Base-by-base conservation (phyloP, 2,113 vertebrate genomes). In the Todiramphus chloris region DNA sequence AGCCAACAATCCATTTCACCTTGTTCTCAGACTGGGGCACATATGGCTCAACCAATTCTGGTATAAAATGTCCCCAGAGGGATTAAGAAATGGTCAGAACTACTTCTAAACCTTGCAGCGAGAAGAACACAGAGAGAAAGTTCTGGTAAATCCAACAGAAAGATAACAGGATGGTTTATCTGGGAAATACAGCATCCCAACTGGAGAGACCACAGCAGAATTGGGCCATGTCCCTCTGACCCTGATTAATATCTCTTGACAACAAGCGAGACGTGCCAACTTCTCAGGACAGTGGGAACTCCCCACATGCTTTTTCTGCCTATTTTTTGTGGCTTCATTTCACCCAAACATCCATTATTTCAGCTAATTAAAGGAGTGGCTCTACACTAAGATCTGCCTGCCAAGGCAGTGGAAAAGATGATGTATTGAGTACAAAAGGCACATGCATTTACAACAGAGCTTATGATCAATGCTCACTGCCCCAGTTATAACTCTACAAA, bases 361-460 rank as follows among this genome's bases (percentile, higher is more conserved):
- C 76, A 91, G 82, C 67, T 91, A 51, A 95, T 94, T 87, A 83
- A 89, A 94, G 89, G 77, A 94, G 79, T 41, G 78, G 69, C 78
- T 94, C 81, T 69, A 48, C 46, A 37, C 50, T 48, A 37, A 82
- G 48, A 50, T 48, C 35, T 72, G 30, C n/a, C 79, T 89, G 83
- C 93, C 78, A 82, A 91, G 81, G 66, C 74, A 21, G 53, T 51
- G 83, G 93, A 91, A 89, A 95, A 95, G 37, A 83, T 76, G 74
- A 87, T n/a, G 35, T 14, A 23, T 2, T 24, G 50, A 79, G 48
- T 16, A 79, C 30, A 78, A 89, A 89, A 69, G 68, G 62, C 76
- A 90, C 28, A 50, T 16, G 2, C 69, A 62, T 44, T 80, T 68
- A 35, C 44, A 79, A 44, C 41, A 55, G 0, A 18, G 46, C 51